These are phyloP conservation scores for Myotis pilosus DNA, from an alignment of 2,797 vertebrate genomes.

Conservation along the genomic window DNA sequence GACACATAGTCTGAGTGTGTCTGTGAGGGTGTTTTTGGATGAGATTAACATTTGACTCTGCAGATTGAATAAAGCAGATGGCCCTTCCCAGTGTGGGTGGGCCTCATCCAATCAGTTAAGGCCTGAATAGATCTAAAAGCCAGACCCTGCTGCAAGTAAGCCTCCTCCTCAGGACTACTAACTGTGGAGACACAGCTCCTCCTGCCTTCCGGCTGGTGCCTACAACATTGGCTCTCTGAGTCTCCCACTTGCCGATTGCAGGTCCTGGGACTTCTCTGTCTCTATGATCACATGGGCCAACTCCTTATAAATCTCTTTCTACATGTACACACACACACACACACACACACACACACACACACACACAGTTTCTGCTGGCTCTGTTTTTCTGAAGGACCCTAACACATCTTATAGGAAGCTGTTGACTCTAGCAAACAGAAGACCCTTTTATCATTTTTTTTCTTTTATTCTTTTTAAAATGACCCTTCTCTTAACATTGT, in stretches of 20 bases:
- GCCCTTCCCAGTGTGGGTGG: not conserved
- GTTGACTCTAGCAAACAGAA: not conserved
- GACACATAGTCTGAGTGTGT: not conserved
- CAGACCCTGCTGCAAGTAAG: not conserved
- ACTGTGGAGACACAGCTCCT: not conserved
- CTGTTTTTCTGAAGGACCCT: not conserved
- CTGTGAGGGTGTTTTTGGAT: not conserved
- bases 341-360: not conserved
- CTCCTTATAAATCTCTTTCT: not conserved
- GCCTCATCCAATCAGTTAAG: not conserved
- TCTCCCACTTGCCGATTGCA: not conserved
- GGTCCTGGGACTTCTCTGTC: not conserved
- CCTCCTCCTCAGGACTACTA: not conserved
- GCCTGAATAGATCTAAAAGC: not conserved
- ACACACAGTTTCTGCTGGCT: not conserved
- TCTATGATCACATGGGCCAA: not conserved
- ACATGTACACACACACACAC: not conserved
- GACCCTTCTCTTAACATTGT: not conserved
- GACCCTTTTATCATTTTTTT: not conserved
- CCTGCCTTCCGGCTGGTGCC: not conserved
- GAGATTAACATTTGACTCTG: slow-evolving; percentile 3
- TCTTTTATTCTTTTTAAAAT: not conserved
- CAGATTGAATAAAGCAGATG: not conserved
- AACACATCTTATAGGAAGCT: not conserved
- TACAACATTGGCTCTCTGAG: not conserved